Evolutionary conservation across 92 coral and sea anemone genomes (phyloP).

Genomic region (Pocillopora meandrina): DNA sequence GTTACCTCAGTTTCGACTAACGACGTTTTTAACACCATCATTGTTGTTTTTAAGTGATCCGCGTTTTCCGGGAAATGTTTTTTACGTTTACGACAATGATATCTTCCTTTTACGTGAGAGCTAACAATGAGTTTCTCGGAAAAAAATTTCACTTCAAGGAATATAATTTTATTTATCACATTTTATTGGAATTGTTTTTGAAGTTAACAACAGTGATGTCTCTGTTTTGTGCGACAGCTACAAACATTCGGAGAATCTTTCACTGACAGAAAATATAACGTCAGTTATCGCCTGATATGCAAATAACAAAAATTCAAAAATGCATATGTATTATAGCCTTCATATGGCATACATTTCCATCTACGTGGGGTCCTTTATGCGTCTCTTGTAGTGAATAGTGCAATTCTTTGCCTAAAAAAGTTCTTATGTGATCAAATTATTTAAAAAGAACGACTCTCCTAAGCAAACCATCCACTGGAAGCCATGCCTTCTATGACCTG

Average conservation of each 20-base stretch:
- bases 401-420: background rate
- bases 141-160: background rate
- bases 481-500: slow-evolving; percentile 37
- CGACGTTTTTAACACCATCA: background rate
- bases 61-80: slow-evolving; percentile 31
- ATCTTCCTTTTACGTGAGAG: background rate
- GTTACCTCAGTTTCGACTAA: background rate
- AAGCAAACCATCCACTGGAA: slow-evolving; percentile 48
- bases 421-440: background rate
- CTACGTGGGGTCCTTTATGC: no score
- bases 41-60: slow-evolving; percentile 7
- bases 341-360: no score
- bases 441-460: no score
- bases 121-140: background rate
- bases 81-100: background rate
- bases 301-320: no score
- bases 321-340: no score
- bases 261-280: background rate
- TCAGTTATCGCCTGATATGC: no score
- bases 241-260: background rate
- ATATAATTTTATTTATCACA: background rate
- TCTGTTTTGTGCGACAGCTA: background rate
- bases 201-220: background rate
- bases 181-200: slow-evolving; percentile 28
- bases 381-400: no score